These are phyloP conservation scores for Nemopilema nomurai DNA, from an alignment of 30 jellyfish, hydroid and myxozoan species.

Conservation along the genomic window DNA sequence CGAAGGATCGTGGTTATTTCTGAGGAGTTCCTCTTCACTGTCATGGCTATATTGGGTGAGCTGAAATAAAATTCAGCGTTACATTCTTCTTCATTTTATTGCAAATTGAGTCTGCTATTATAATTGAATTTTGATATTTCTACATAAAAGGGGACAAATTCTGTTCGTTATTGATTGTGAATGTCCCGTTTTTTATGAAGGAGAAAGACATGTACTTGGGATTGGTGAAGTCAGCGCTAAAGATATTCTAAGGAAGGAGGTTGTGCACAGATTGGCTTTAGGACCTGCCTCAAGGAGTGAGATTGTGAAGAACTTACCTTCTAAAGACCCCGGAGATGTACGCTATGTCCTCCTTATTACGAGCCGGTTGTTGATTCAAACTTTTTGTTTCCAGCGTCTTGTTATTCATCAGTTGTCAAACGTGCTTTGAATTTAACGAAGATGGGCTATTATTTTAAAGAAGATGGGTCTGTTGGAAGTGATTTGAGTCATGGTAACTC, in stretches of 20 bases:
- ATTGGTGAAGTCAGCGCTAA: slow-evolving; percentile 64
- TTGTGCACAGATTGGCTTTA: slow-evolving; percentile 78
- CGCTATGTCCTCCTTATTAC: not conserved
- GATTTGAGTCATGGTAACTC: too few relatives aligned
- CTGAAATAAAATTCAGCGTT: not conserved
- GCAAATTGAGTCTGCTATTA: not conserved
- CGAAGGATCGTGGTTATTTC: slow-evolving; percentile 51
- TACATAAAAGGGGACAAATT: too few relatives aligned
- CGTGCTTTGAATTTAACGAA: too few relatives aligned
- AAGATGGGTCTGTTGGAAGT: too few relatives aligned
- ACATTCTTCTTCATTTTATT: not conserved
- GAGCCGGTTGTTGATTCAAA: not conserved
- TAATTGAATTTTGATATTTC: too few relatives aligned
- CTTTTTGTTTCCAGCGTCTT: not conserved
- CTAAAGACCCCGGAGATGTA: slow-evolving; percentile 81
- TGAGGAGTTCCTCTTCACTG: slow-evolving; percentile 72
- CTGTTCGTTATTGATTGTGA: too few relatives aligned
- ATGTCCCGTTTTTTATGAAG: slow-evolving; percentile 43
- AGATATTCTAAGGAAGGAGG: slow-evolving; percentile 80
- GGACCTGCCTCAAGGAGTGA: slow-evolving; percentile 92
- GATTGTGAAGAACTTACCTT: slow-evolving; percentile 76
- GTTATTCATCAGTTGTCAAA: not conserved
- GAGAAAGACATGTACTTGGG: slow-evolving; percentile 84
- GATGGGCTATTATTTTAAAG: too few relatives aligned
- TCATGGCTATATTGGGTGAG: slow-evolving; percentile 75